Evolutionary conservation across 2,113 vertebrate species (phyloP), one percentile per base, ranked within the genome.

Genomic region (Coptodon rendalli): DNA sequence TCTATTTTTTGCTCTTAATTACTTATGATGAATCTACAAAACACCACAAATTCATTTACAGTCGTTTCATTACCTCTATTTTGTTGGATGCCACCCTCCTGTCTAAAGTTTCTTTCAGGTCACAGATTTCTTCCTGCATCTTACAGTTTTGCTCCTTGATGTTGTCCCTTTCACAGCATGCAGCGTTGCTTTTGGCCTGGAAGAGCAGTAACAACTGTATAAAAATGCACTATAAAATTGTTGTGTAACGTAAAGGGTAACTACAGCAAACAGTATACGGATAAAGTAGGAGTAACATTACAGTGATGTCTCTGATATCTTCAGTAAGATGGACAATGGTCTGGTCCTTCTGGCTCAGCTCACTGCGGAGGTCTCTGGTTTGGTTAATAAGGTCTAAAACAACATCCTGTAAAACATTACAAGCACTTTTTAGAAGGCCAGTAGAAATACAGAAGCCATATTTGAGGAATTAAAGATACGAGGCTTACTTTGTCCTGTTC

Each of bases 341-440:
- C 91, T 97, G 96, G 1, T 96, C 96, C 94, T 97, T 98, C 90
- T 97, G 96, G 93, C 92, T 96, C 80, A 96, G 84, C 13, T 97
- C 97, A 66, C 93, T 94, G 80, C 98, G 97, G 61, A 98, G 95
- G 57, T 97, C 97, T 94, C 97, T 97, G 94, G 97, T 98, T 96
- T 99, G 97, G 89, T 93, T 98, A 92, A 98, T 98, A 86, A 99
- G 96, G 84, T 97, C 97, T 83, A 97, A 84, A 82, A 98, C 94
- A 91, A 97, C 97, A 88, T 96, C 97, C 98, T 99, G 92, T 45
- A 85, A 81, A 24, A 94, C 12, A 66, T 85, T 19, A 86, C 3
- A 16, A 45, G 27, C 10, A n/a, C 3, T 27, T 19, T 84, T 88
- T 14, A 86, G 81, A n/a, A 43, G 3, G 9, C 14, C 5, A 71